These are phyloP conservation scores for Lysandra bellargus DNA, from an alignment of 2,888 invertebrate species.

Conservation along the genomic window DNA sequence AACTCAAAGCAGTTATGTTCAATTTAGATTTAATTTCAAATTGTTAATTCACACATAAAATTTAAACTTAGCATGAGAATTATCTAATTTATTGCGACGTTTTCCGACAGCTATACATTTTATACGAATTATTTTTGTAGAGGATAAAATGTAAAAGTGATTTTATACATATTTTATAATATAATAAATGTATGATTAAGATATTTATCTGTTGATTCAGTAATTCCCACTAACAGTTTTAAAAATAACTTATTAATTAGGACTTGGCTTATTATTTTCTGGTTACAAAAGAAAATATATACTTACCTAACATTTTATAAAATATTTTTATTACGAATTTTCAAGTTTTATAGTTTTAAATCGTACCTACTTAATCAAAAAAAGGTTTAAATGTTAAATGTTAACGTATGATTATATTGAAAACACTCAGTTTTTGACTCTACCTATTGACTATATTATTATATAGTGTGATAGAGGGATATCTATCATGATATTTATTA, in stretches of 20 bases:
- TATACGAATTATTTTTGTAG: slow-evolving; percentile 11
- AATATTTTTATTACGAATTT: too few relatives aligned
- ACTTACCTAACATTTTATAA: background rate
- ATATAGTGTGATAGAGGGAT: too few relatives aligned
- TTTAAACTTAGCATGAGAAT: background rate
- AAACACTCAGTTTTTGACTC: too few relatives aligned
- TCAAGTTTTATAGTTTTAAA: too few relatives aligned
- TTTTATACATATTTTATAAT: slow-evolving; percentile 29
- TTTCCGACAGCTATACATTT: background rate
- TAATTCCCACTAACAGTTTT: background rate
- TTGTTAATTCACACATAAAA: slow-evolving; percentile 6
- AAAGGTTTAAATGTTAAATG: too few relatives aligned
- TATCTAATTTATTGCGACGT: background rate
- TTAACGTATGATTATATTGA: too few relatives aligned
- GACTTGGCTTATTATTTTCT: background rate
- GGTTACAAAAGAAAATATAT: background rate
- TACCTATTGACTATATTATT: too few relatives aligned
- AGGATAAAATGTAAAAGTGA: slow-evolving; percentile 10
- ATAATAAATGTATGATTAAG: slow-evolving; percentile 24
- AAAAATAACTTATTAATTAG: background rate
- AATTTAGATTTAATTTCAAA: slow-evolving; percentile 3
- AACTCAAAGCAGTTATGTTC: background rate
- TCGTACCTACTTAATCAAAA: too few relatives aligned
- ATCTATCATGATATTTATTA: too few relatives aligned
- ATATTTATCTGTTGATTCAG: background rate